Evolutionary conservation across 92 coral and sea anemone species (phyloP).

Genomic region (Nematostella vectensis): DNA sequence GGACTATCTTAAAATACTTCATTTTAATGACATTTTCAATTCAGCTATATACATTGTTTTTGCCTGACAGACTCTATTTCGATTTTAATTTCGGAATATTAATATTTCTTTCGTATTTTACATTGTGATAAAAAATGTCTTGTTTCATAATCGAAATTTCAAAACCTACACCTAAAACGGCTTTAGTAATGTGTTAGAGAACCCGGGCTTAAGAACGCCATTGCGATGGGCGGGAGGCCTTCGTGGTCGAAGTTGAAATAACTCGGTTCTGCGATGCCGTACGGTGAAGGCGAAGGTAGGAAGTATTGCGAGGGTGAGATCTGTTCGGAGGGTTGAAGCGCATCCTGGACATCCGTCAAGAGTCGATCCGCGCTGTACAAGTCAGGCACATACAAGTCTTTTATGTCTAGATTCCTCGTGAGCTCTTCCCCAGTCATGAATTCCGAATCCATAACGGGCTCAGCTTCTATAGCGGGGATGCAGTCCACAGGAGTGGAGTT

Average conservation of each 20-base stretch:
- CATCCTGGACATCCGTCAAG: conserved; percentile 48
- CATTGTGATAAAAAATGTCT: too few species aligned
- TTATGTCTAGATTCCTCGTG: conserved; percentile 85
- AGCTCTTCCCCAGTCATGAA: conserved; percentile 98
- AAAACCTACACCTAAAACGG: too few species aligned
- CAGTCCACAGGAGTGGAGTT: conserved; percentile 38
- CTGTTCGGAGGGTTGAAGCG: conserved; percentile 49
- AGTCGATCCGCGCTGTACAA: conserved; percentile 66
- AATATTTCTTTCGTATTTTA: too few species aligned
- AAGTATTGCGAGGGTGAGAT: conserved; percentile 77
- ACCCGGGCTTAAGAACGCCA: conserved; percentile 78
- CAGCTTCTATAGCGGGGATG: conserved; percentile 62
- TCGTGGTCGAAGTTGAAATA: conserved; percentile 78
- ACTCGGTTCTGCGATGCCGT: conserved; percentile 44
- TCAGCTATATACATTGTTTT: too few species aligned
- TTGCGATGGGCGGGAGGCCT: conserved; percentile 75
- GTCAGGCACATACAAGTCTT: conserved; percentile 94
- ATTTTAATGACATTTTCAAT: too few species aligned
- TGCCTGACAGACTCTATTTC: too few species aligned
- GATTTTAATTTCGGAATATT: too few species aligned
- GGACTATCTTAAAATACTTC: too few species aligned
- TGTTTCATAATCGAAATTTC: too few species aligned
- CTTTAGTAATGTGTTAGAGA: conserved; percentile 29
- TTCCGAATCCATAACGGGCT: conserved; percentile 16
- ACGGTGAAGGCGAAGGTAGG: conserved; percentile 67